These are phyloP conservation scores for Pseudochaenichthys georgianus DNA, from an alignment of 2,797 vertebrate genomes.

Conservation along the genomic window DNA sequence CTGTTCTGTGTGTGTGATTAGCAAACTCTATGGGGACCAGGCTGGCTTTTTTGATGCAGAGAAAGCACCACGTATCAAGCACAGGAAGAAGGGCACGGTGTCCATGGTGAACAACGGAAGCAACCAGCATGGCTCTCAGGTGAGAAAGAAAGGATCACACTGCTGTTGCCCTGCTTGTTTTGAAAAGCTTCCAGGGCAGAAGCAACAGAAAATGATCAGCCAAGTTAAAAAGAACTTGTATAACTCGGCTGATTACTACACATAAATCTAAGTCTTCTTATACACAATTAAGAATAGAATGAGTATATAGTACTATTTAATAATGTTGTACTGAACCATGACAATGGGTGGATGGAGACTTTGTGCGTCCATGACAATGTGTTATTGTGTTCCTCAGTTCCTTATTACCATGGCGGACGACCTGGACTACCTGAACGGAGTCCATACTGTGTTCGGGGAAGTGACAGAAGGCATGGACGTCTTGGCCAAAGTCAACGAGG, in stretches of 20 bases:
- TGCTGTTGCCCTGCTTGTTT: background rate
- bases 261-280: too few relatives aligned
- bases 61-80: constrained; percentile 95
- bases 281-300: too few relatives aligned
- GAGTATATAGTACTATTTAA: background rate
- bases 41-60: constrained; percentile 95
- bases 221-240: too few relatives aligned
- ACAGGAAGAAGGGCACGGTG: constrained; percentile 94
- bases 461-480: constrained; percentile 96
- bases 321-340: too few relatives aligned
- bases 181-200: constrained; percentile 10
- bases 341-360: too few relatives aligned
- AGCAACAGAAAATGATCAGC: background rate
- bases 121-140: constrained; percentile 96
- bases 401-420: constrained; percentile 94
- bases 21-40: constrained; percentile 96
- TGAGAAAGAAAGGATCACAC: constrained; percentile 52
- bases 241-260: too few relatives aligned
- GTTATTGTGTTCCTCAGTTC: constrained; percentile 81
- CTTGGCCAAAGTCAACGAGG: constrained; percentile 93
- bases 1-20: constrained; percentile 62
- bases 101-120: constrained; percentile 99
- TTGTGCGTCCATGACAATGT: background rate
- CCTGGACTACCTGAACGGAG: constrained; percentile 94
- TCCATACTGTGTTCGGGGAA: constrained; percentile 97